phyloP scores from a whole-genome alignment of 2,113 vertebrate species.

The Probosciger aterrimus region DNA sequence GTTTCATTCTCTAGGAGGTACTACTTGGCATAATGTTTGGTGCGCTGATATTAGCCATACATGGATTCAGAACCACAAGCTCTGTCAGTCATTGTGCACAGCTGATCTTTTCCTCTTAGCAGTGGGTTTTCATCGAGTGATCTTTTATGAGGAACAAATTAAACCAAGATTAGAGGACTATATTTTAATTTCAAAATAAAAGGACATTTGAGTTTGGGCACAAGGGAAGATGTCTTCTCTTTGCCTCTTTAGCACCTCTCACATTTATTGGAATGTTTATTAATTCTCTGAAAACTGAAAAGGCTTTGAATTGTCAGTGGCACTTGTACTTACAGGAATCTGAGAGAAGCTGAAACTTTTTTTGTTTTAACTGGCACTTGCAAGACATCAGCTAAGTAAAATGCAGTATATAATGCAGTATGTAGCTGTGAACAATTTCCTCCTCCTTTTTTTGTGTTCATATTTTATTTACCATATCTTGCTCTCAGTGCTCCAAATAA shows the following conservation, averaged over 20 bases:
- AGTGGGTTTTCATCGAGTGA: neutral
- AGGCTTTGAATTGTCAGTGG: neutral
- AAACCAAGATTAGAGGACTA: neutral
- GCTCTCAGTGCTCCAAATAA: constrained; percentile 11
- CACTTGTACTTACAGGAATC: neutral
- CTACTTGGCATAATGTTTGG: neutral
- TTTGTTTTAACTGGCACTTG: constrained; percentile 11
- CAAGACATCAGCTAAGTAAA: neutral
- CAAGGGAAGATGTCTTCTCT: neutral
- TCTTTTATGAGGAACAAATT: neutral
- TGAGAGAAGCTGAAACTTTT: neutral
- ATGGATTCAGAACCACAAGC: neutral
- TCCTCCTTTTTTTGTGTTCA: neutral
- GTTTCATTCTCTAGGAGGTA: neutral
- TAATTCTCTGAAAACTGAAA: neutral
- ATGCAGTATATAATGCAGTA: neutral
- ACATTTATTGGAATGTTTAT: neutral
- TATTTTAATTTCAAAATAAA: constrained; percentile 9
- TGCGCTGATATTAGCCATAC: neutral
- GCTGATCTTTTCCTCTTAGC: neutral
- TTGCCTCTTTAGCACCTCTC: neutral
- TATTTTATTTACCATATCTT: constrained; percentile 41
- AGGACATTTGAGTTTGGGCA: neutral
- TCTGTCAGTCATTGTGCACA: neutral
- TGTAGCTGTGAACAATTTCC: neutral